These are phyloP conservation scores for Panorpa germanica DNA, from an alignment of 2,888 invertebrate species.

Conservation along the genomic window DNA sequence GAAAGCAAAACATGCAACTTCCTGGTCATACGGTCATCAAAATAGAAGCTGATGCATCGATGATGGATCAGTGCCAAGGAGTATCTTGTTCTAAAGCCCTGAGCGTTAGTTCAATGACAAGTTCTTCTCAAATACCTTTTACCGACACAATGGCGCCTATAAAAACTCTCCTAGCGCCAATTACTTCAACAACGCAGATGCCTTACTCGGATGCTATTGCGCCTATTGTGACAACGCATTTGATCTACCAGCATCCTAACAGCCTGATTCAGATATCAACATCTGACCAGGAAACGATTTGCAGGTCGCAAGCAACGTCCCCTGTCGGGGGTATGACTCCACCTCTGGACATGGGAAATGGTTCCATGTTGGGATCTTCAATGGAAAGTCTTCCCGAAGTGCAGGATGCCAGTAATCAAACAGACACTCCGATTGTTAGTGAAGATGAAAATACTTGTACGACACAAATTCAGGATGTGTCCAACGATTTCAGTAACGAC, in stretches of 20 bases:
- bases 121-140: slow-evolving; percentile 16
- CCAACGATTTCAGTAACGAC: too few relatives aligned
- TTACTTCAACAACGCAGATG: slow-evolving; percentile 6
- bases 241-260: slow-evolving; percentile 11
- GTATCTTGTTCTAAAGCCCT: slow-evolving; percentile 27
- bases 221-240: neutral
- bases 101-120: slow-evolving; percentile 15
- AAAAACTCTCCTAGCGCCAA: slow-evolving; percentile 13
- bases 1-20: slow-evolving; percentile 24
- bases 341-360: slow-evolving; percentile 25
- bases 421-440: slow-evolving; percentile 50
- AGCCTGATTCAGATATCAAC: slow-evolving; percentile 17
- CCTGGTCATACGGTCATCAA: slow-evolving; percentile 41
- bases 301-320: slow-evolving; percentile 26
- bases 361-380: slow-evolving; percentile 19
- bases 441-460: slow-evolving; percentile 38
- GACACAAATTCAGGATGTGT: slow-evolving; percentile 28
- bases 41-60: slow-evolving; percentile 42
- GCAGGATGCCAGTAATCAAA: slow-evolving; percentile 72
- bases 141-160: slow-evolving; percentile 22
- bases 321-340: slow-evolving; percentile 40
- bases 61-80: neutral
- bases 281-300: slow-evolving; percentile 18
- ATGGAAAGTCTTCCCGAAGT: slow-evolving; percentile 37
- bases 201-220: neutral